Percentiles rank a stretch among this genome's conserved stretches.
phyloP scores from a whole-genome alignment of 2,797 vertebrate species.

The Melanotaenia boesemani region DNA sequence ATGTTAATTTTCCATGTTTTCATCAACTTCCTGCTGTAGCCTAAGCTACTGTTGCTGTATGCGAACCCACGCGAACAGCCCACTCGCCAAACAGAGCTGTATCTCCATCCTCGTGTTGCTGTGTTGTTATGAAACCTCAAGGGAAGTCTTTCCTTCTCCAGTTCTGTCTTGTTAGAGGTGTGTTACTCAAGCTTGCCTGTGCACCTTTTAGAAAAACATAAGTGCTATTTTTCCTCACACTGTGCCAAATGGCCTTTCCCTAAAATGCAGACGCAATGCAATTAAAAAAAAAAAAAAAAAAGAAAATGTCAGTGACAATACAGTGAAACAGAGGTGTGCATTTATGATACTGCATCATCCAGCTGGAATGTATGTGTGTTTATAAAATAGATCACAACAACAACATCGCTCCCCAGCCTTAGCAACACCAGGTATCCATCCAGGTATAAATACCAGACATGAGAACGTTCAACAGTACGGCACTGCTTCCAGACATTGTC shows the following conservation, averaged over 20 bases:
- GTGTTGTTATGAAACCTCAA: conserved; percentile 46
- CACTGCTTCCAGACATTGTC: neutral
- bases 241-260: conserved; percentile 48
- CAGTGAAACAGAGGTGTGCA: conserved; percentile 1
- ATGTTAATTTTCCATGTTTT: conserved; percentile 33
- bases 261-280: conserved; percentile 51
- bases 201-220: conserved; percentile 65
- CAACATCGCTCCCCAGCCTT: neutral
- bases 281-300: neutral
- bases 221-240: conserved; percentile 2
- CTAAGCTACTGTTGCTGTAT: conserved; percentile 64
- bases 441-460: conserved; percentile 9
- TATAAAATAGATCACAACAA: conserved; percentile 15
- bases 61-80: conserved; percentile 33
- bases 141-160: conserved; percentile 48
- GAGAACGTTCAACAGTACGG: neutral
- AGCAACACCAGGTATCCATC: conserved; percentile 3
- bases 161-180: conserved; percentile 63
- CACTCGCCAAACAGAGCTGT: conserved; percentile 42
- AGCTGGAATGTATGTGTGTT: conserved; percentile 30
- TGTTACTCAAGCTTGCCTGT: conserved; percentile 36
- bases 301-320: conserved; percentile 3
- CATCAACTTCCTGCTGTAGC: conserved; percentile 31
- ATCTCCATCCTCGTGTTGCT: conserved; percentile 43
- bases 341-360: conserved; percentile 32